These are phyloP conservation scores for Malthinus flaveolus DNA, from an alignment of 2,888 invertebrate genomes.

Conservation along the genomic window DNA sequence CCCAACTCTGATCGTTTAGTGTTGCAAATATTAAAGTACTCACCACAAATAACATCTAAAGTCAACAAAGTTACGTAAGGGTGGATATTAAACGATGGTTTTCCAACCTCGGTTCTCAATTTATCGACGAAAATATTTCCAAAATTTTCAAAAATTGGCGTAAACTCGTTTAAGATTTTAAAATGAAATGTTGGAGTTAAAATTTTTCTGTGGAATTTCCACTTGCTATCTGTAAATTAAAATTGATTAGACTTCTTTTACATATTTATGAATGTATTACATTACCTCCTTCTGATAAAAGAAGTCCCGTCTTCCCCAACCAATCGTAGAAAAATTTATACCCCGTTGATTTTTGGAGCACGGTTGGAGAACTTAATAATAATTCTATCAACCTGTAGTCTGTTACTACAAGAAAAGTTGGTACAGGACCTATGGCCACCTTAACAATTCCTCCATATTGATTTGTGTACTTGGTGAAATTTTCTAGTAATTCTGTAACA, in stretches of 20 bases:
- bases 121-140: slow-evolving; percentile 61
- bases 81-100: slow-evolving; percentile 61
- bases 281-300: background rate
- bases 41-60: slow-evolving; percentile 66
- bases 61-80: slow-evolving; percentile 63
- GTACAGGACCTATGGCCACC: background rate
- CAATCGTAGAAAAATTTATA: too few relatives aligned
- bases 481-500: background rate
- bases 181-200: slow-evolving; percentile 81
- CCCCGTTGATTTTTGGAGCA: slow-evolving; percentile 29
- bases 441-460: slow-evolving; percentile 14
- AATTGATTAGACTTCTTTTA: background rate
- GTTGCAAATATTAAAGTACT: slow-evolving; percentile 18
- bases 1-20: too few relatives aligned
- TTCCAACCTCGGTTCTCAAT: slow-evolving; percentile 51
- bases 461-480: background rate
- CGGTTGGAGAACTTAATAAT: slow-evolving; percentile 40
- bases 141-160: slow-evolving; percentile 16
- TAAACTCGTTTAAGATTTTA: slow-evolving; percentile 32
- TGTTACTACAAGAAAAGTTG: slow-evolving; percentile 2
- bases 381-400: slow-evolving; percentile 17
- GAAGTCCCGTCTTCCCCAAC: slow-evolving; percentile 23
- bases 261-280: background rate
- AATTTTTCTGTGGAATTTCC: slow-evolving; percentile 60
- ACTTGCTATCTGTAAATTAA: background rate